Evolutionary conservation across 2,797 vertebrate species (phyloP).

Genomic region (Glyptemys insculpta): DNA sequence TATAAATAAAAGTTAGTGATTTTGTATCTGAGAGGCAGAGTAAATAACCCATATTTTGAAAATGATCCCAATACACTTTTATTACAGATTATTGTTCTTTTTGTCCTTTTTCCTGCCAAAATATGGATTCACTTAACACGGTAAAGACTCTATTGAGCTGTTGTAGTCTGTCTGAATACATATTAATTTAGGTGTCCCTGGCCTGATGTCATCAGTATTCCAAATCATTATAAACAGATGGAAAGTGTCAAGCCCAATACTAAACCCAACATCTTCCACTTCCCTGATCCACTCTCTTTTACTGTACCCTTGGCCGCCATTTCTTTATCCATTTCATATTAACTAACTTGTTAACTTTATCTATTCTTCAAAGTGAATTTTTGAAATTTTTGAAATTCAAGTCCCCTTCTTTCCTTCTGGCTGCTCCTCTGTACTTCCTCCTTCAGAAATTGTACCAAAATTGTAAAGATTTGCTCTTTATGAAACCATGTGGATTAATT

Average conservation of each 20-base stretch:
- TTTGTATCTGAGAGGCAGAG: not conserved
- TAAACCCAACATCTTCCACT: not conserved
- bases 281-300: not conserved
- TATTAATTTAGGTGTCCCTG: not conserved
- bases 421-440: not conserved
- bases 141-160: not conserved
- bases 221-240: not conserved
- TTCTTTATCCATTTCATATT: not conserved
- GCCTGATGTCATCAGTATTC: not conserved
- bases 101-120: not conserved
- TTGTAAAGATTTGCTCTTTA: not conserved
- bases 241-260: not conserved
- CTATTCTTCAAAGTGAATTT: not conserved
- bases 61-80: not conserved
- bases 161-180: not conserved
- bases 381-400: not conserved
- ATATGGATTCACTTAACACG: not conserved
- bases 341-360: not conserved
- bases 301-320: not conserved
- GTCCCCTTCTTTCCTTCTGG: not conserved
- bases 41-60: not conserved
- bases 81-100: not conserved
- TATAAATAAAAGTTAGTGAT: not conserved
- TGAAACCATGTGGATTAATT: not conserved
- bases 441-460: not conserved